phyloP scores from a whole-genome alignment of 2,113 vertebrate genomes.

The Eulemur rufifrons region DNA sequence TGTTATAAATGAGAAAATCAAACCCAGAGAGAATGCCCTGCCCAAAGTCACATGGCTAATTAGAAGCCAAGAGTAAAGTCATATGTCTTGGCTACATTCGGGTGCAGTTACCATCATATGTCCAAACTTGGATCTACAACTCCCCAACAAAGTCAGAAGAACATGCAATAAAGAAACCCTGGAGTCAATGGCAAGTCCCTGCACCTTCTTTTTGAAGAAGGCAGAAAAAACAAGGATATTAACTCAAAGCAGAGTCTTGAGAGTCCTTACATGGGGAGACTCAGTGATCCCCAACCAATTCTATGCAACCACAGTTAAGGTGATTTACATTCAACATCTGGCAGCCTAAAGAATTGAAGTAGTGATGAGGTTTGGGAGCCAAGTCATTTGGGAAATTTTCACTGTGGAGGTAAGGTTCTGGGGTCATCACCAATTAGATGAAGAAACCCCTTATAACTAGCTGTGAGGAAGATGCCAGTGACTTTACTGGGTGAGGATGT shows the following conservation, averaged over 20 bases:
- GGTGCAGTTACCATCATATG: background rate
- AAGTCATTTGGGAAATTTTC: background rate
- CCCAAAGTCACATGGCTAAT: background rate
- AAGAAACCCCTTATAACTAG: background rate
- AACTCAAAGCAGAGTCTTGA: background rate
- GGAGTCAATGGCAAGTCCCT: background rate
- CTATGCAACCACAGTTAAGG: background rate
- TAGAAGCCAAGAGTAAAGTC: background rate
- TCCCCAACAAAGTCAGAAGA: background rate
- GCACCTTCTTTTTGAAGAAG: background rate
- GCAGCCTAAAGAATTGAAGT: background rate
- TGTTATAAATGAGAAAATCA: slow-evolving; percentile 22
- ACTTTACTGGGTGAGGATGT: background rate
- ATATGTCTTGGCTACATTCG: background rate
- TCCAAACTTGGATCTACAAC: background rate
- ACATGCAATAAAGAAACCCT: background rate
- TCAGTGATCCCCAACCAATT: background rate
- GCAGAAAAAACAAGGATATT: background rate
- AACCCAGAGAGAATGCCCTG: slow-evolving; percentile 5
- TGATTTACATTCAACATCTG: background rate
- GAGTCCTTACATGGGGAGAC: background rate
- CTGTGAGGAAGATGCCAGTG: background rate
- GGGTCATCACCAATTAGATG: background rate
- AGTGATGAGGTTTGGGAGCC: background rate
- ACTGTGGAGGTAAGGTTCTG: background rate